Conservation (phyloP, 2,888 invertebrate genomes). For the Mermis nigrescens region DNA sequence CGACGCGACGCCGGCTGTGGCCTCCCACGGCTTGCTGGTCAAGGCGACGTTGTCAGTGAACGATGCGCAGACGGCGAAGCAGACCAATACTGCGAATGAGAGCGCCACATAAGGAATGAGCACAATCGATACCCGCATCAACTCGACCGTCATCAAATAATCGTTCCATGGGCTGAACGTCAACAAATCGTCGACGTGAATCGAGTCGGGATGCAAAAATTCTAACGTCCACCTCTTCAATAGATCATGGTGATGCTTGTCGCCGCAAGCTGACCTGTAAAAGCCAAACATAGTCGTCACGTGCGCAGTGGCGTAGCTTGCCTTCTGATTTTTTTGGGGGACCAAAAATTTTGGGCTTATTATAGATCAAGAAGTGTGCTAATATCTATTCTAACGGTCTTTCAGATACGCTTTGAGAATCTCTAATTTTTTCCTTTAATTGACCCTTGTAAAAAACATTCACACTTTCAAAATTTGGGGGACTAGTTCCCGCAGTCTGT, state of each 20-base stretch:
- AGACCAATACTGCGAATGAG: conserved; percentile 24
- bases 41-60: not conserved
- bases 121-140: not conserved
- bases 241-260: not conserved
- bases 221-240: not conserved
- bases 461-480: too few relatives aligned
- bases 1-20: conserved; percentile 27
- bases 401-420: too few relatives aligned
- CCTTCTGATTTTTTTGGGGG: too few relatives aligned
- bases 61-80: conserved; percentile 23
- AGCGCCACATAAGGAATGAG: conserved; percentile 25
- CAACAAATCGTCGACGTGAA: not conserved
- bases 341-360: too few relatives aligned
- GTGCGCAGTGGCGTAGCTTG: too few relatives aligned
- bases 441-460: too few relatives aligned
- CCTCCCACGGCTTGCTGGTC: conserved; percentile 25
- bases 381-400: too few relatives aligned
- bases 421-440: too few relatives aligned
- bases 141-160: not conserved
- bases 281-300: not conserved
- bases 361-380: too few relatives aligned
- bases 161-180: not conserved
- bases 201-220: not conserved
- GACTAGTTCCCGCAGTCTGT: too few relatives aligned
- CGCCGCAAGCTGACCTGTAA: not conserved